Evolutionary conservation across 2,797 vertebrate species (phyloP).

Genomic region (Anas bahamensis): DNA sequence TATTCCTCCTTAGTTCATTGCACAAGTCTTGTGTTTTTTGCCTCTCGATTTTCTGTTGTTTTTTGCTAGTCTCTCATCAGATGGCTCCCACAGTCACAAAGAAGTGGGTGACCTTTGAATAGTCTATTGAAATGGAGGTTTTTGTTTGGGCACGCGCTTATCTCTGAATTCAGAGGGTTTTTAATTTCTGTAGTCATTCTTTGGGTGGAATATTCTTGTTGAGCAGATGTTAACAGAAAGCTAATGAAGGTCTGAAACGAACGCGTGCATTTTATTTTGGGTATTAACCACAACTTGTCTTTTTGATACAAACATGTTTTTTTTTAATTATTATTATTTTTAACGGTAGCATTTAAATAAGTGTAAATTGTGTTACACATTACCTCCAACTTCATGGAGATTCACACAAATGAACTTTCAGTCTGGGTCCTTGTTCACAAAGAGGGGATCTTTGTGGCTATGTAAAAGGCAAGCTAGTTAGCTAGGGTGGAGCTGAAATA

Average conservation of each 20-base stretch:
- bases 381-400: neutral
- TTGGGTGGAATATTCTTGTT: neutral
- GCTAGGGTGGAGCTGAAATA: neutral
- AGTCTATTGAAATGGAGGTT: neutral
- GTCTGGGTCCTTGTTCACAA: neutral
- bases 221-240: neutral
- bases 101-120: neutral
- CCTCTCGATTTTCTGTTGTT: neutral
- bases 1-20: neutral
- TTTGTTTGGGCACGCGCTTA: neutral
- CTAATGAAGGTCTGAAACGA: neutral
- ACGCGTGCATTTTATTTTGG: neutral
- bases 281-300: neutral
- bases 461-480: neutral
- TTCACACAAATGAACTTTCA: neutral
- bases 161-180: neutral
- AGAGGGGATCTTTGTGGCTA: neutral
- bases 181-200: neutral
- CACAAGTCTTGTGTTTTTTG: neutral
- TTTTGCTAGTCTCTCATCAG: neutral
- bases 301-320: neutral
- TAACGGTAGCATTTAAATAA: constrained; percentile 20
- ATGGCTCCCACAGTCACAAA: neutral
- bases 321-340: neutral
- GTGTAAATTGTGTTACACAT: neutral